Evolutionary conservation across 2,113 vertebrate genomes (phyloP), one percentile per base, ranked within the genome.

Genomic region (Eolophus roseicapilla): DNA sequence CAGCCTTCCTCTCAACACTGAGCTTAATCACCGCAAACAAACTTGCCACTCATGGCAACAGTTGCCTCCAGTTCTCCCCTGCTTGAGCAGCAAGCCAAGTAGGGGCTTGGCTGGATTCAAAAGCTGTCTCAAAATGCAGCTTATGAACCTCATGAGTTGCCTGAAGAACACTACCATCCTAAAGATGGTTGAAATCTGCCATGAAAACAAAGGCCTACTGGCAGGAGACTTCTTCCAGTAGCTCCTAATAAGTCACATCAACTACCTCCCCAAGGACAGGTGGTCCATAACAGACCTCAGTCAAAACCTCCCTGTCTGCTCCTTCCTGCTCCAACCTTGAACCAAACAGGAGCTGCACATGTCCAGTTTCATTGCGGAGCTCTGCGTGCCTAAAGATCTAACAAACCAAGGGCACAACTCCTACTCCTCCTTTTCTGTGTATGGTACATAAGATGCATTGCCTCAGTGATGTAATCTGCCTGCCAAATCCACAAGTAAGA

Each of bases 381-480:
- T 86, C 60, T 59, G 44, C 11, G 39, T 12, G 50, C 50, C 8
- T 57, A 24, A 69, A 77, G 20, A 28, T 20, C 12, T 82, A 5
- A 21, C 14, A 43, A 55, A 44, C 1, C 81, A 28, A 52, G 39
- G 78, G 21, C 28, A 37, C 8, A 64, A 25, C 4, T 78, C 21
- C 49, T 21, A 60, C 17, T 79, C 29, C 27, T 47, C 19, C 37
- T 43, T 33, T 29, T 74, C 37, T 18, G 6, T 17, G 19, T 13
- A 52, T 0, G 0, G 46, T 5, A 23, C 28, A 3, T 2, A 57
- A 2, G 17, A 62, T 43, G 29, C 23, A 35, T 10, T 57, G 28
- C 20, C 39, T 78, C 65, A 60, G 55, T 33, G 31, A 29, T 25
- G 31, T 24, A 59, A 68, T 43, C 52, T 52, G 50, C 39, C 41